phyloP scores from a whole-genome alignment of 2,888 invertebrate species.

The Hypercompe scribonia region DNA sequence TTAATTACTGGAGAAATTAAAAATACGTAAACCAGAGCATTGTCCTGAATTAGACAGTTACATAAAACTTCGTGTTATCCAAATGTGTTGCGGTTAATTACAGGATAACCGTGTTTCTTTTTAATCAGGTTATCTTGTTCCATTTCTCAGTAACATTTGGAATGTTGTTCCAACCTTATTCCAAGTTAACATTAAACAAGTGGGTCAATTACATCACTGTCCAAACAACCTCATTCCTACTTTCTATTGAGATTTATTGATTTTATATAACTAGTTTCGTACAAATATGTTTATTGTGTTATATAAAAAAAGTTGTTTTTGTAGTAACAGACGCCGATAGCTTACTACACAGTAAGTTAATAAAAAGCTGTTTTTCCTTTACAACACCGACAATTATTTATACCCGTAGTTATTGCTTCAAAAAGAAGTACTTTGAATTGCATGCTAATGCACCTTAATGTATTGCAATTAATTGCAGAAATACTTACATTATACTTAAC shows the following conservation, averaged over 20 bases:
- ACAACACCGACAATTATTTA: conserved; percentile 26
- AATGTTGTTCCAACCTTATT: conserved; percentile 70
- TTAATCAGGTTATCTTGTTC: conserved; percentile 68
- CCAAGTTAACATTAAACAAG: conserved; percentile 25
- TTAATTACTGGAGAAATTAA: conserved; percentile 28
- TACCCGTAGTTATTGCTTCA: conserved; percentile 7
- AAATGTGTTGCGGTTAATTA: conserved; percentile 49
- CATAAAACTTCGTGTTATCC: conserved; percentile 38
- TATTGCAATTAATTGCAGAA: background rate
- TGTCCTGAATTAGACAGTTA: conserved; percentile 29
- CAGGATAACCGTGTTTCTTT: conserved; percentile 74
- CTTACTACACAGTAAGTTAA: conserved; percentile 29
- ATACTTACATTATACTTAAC: background rate
- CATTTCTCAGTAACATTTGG: conserved; percentile 62
- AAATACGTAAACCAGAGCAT: conserved; percentile 36
- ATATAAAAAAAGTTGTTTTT: conserved; percentile 43
- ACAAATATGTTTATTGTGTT: conserved; percentile 39
- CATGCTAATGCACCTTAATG: background rate
- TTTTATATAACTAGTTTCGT: conserved; percentile 46
- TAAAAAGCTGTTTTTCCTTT: conserved; percentile 16
- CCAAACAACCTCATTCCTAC: conserved; percentile 48
- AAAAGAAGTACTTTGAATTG: background rate
- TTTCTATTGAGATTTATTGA: conserved; percentile 49
- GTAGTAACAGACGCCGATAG: conserved; percentile 17
- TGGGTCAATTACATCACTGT: conserved; percentile 44